These are phyloP conservation scores for Zosterops hypoxanthus DNA, from an alignment of 2,113 vertebrate species.

Conservation along the genomic window DNA sequence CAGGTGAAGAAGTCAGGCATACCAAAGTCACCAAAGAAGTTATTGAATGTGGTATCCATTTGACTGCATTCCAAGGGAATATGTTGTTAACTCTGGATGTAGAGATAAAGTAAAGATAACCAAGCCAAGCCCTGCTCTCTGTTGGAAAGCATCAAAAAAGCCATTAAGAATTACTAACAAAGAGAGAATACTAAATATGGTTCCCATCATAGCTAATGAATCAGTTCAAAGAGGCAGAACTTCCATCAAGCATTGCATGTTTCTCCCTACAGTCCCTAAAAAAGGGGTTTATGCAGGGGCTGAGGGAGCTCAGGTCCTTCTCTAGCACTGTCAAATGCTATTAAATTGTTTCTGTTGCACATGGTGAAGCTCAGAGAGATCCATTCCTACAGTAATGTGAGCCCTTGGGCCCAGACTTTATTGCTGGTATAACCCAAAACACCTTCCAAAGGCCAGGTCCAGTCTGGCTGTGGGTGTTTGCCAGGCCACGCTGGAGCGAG, in stretches of 20 bases:
- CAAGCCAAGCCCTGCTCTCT: not conserved
- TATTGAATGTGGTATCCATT: not conserved
- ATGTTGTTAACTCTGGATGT: not conserved
- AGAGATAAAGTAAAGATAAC: not conserved
- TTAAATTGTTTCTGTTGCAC: not conserved
- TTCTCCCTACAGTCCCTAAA: not conserved
- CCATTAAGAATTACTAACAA: not conserved
- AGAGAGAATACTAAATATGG: not conserved
- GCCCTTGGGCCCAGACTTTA: not conserved
- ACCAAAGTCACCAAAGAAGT: not conserved
- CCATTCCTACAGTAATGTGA: not conserved
- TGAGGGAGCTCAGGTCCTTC: not conserved
- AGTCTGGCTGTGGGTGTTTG: not conserved
- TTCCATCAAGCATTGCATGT: not conserved
- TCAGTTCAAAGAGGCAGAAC: not conserved
- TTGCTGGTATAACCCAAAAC: not conserved
- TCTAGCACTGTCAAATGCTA: not conserved
- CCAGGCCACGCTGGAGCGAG: not conserved
- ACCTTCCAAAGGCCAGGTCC: not conserved
- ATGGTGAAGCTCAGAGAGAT: not conserved
- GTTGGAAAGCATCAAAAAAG: not conserved
- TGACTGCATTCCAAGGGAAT: not conserved
- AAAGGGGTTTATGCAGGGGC: not conserved
- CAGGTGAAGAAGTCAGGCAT: not conserved
- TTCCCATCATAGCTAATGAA: not conserved